Conservation (phyloP, 2,797 vertebrate genomes). For the Synanceia verrucosa region DNA sequence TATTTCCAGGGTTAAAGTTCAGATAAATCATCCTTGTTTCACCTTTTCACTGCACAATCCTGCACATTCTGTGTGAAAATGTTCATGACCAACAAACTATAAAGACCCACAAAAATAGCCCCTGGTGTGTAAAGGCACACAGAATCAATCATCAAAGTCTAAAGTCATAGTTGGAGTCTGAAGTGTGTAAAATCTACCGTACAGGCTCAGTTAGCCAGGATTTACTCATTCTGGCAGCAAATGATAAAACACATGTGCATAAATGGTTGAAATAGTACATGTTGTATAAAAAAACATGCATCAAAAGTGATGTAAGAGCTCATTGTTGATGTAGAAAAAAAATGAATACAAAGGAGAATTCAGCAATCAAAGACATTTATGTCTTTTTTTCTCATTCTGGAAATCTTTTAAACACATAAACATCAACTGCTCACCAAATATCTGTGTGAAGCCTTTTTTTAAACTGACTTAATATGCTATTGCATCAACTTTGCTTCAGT, state of each 20-base stretch:
- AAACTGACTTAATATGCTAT: slow-evolving; percentile 63
- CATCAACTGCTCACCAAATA: slow-evolving; percentile 4
- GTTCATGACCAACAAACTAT: too few relatives aligned
- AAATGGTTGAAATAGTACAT: not conserved
- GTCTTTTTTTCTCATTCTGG: not conserved
- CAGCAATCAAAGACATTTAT: not conserved
- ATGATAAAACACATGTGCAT: rapidly evolving
- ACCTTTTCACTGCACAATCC: too few relatives aligned
- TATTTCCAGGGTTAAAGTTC: too few relatives aligned
- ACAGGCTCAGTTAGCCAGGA: not conserved
- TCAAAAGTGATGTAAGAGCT: not conserved
- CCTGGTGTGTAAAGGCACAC: not conserved
- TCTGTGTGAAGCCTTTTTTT: slow-evolving; percentile 17
- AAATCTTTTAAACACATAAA: slow-evolving; percentile 14
- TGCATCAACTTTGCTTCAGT: slow-evolving; percentile 66
- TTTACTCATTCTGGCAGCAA: not conserved
- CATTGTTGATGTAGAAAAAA: not conserved
- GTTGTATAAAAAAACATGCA: not conserved
- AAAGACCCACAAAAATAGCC: too few relatives aligned
- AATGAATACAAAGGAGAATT: not conserved
- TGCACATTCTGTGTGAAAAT: too few relatives aligned
- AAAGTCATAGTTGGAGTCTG: not conserved
- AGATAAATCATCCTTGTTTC: too few relatives aligned
- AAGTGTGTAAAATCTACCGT: too few relatives aligned
- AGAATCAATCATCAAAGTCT: not conserved